phyloP scores from a whole-genome alignment of 2,888 invertebrate species.

The Arrhopalites spinosus region DNA sequence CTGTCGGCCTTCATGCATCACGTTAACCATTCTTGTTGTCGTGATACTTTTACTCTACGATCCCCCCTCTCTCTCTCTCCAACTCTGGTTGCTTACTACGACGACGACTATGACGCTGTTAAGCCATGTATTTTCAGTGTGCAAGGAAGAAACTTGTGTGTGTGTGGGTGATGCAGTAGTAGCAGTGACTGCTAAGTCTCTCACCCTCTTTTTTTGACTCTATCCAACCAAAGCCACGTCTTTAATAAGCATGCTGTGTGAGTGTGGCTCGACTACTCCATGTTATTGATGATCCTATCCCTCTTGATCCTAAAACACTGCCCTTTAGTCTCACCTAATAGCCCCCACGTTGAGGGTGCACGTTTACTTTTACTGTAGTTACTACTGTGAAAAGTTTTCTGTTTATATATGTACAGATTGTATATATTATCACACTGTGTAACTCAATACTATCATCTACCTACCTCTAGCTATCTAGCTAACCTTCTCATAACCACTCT shows the following conservation, averaged over 20 bases:
- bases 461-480: too few species aligned
- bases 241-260: conserved; percentile 22
- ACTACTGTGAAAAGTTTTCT: too few species aligned
- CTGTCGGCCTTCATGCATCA: conserved; percentile 34
- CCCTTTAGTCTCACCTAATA: neutral
- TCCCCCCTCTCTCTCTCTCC: neutral
- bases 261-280: neutral
- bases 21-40: conserved; percentile 26
- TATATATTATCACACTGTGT: too few species aligned
- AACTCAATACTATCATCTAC: too few species aligned
- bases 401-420: too few species aligned
- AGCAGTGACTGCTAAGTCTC: neutral
- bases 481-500: too few species aligned
- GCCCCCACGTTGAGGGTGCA: neutral
- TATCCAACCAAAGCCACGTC: conserved; percentile 16
- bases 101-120: neutral
- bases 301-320: conserved; percentile 15
- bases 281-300: conserved; percentile 14
- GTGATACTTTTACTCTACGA: conserved; percentile 20
- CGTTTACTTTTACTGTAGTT: too few species aligned
- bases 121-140: neutral
- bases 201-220: conserved; percentile 12
- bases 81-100: neutral
- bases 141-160: neutral
- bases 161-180: neutral